phyloP scores from a whole-genome alignment of 2,888 invertebrate species.

The Dolichomitus sp. region DNA sequence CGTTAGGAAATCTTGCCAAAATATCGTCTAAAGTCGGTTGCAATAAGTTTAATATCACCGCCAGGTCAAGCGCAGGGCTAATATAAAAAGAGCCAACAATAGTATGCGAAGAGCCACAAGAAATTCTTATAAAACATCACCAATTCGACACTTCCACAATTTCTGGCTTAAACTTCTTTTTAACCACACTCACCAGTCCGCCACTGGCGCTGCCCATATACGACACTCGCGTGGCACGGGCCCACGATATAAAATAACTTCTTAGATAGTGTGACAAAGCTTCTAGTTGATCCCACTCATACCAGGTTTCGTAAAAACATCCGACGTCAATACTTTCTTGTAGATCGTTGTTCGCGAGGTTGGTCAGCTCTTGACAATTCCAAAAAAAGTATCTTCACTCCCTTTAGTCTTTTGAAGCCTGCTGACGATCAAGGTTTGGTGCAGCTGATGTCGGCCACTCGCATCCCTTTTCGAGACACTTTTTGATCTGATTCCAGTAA shows the following conservation, averaged over 20 bases:
- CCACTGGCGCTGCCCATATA: constrained; percentile 24
- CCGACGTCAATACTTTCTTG: neutral
- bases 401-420: constrained; percentile 10
- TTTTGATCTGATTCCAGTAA: neutral
- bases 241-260: neutral
- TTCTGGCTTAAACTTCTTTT: neutral
- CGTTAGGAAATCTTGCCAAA: too few species aligned
- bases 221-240: neutral
- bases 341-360: neutral
- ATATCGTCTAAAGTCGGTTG: too few species aligned
- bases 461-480: neutral
- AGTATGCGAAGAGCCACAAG: too few species aligned
- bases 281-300: neutral
- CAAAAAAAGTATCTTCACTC: constrained; percentile 22
- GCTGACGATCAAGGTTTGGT: neutral
- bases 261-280: neutral
- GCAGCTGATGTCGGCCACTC: neutral
- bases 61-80: too few species aligned
- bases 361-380: constrained; percentile 29
- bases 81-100: too few species aligned
- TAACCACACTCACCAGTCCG: constrained; percentile 2
- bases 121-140: too few species aligned
- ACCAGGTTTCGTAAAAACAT: constrained; percentile 14
- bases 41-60: too few species aligned
- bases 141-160: too few species aligned